Evolutionary conservation across 2,888 invertebrate species (phyloP), one percentile per base, ranked within the genome.

Genomic region (Tuberolachnus salignus): DNA sequence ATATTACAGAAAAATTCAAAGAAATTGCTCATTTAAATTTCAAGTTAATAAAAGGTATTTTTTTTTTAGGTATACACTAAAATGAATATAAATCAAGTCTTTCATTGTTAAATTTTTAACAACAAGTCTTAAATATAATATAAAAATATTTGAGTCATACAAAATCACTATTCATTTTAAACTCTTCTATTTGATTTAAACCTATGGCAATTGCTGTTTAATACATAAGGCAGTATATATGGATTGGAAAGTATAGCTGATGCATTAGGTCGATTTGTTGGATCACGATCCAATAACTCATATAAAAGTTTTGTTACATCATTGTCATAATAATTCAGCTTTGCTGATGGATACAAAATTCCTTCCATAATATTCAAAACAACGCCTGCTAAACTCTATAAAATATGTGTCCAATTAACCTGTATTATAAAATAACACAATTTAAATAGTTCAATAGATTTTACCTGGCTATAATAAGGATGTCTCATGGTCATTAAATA

Each of bases 401-500:
- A 21, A 44, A 59, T 10, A 34, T 46, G 8, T 59, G 19, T 46
- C 53, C 6, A 46, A 23, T 21, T 0, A 3, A 23, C 3, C 19
- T 11, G 1, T 64, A 14, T 21, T 19, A 34, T 34, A 34, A 34
- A 34, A 34, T 4, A 34, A 3, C 34, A 34, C 6, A 34, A 34
- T 34, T n/a, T n/a, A n/a, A n/a, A 34, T 34, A 34, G 34, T 34
- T 6, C 34, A 34, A 34, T 34, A 4, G 6, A 34, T 34, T 86
- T 86, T 87, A 92, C 92, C 84, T 90, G 88, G 23, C 92, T 90
- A 83, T 92, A 90, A 86, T 92, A 93, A 72, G 92, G 90, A 84
- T 91, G 88, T 84, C 88, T 89, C 84, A 92, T 88, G n/a, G 91
- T 90, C 82, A 91, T 90, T 86, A 94, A 88, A 85, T 94, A 94